phyloP scores from a whole-genome alignment of 2,113 vertebrate genomes.

The Hemibagrus wyckioides region DNA sequence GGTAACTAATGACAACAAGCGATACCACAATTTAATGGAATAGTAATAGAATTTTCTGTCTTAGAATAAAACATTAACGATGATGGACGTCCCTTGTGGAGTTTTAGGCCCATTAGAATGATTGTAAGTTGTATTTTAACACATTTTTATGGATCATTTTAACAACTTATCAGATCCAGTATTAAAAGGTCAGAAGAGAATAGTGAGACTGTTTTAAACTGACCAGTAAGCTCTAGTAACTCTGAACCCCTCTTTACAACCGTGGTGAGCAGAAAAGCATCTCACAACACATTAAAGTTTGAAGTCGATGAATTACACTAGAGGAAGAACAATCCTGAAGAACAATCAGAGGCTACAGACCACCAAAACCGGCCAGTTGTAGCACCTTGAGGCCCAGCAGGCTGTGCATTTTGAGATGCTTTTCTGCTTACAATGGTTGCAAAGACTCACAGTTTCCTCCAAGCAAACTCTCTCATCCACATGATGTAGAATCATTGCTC shows the following conservation, averaged over 20 bases:
- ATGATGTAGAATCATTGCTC: not conserved
- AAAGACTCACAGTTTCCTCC: not conserved
- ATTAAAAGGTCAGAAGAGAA: not conserved
- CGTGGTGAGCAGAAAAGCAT: not conserved
- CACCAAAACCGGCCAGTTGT: not conserved
- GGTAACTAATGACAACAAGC: not conserved
- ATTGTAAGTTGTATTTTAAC: not conserved
- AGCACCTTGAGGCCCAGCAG: not conserved
- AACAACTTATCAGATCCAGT: not conserved
- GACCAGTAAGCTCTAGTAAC: not conserved
- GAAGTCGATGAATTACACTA: not conserved
- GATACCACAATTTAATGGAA: not conserved
- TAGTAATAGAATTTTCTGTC: not conserved
- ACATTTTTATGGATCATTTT: not conserved
- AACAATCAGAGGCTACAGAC: not conserved
- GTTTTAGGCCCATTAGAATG: not conserved
- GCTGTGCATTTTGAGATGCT: not conserved
- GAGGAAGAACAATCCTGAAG: not conserved
- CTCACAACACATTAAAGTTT: not conserved
- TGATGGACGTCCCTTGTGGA: not conserved
- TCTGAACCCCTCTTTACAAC: not conserved
- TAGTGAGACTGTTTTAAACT: not conserved
- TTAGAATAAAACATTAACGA: not conserved
- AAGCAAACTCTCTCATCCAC: not conserved
- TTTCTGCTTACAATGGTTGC: not conserved